Evolutionary conservation across 2,888 invertebrate genomes (phyloP), one percentile per base, ranked within the genome.

Genomic region (Zygothrica quintamaculata): DNA sequence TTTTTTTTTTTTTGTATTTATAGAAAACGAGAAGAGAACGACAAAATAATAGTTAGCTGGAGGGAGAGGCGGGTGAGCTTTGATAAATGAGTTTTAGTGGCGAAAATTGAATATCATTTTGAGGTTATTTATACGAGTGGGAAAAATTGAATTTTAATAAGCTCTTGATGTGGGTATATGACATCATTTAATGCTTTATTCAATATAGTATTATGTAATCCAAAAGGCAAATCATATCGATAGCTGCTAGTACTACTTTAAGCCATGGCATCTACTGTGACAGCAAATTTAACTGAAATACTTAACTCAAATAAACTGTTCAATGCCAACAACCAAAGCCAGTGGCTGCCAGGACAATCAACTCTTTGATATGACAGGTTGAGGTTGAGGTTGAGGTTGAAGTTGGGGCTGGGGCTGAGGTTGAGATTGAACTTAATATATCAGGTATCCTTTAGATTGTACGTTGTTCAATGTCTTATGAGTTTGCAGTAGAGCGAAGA

Each of bases 11-110:
- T n/a, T n/a, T n/a, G n/a, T n/a, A n/a, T n/a, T n/a, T n/a, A n/a
- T n/a, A n/a, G 18, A 5, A 2, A 22, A 22, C 18, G 18, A 22
- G 29, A 2, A 12, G 47, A 34, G 66, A 74, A 74, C 59, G 65
- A 57, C 42, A 59, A 73, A 80, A 80, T 57, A 62, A 60, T 62
- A 22, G 18, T 22, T 22, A 22, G 18, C 18, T n/a, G n/a, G 18
- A 22, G 18, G 18, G 5, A 2, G 18, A 22, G 18, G 18, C 2
- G 18, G 18, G 5, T 5, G 40, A 64, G 50, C 25, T 3, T 34
- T 60, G 70, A 65, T 70, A 61, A 66, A 77, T 70, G 69, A 36
- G 16, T 65, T 52, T 52, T 55, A 50, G 40, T 53, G 37, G 53
- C 34, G 16, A n/a, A n/a, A 50, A 26, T 22, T 8, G 1, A 18